A percentile compares a stretch with the other conserved stretches of the same genome.
phyloP scores from a whole-genome alignment of 2,888 invertebrate species.

The Furcula furcula region DNA sequence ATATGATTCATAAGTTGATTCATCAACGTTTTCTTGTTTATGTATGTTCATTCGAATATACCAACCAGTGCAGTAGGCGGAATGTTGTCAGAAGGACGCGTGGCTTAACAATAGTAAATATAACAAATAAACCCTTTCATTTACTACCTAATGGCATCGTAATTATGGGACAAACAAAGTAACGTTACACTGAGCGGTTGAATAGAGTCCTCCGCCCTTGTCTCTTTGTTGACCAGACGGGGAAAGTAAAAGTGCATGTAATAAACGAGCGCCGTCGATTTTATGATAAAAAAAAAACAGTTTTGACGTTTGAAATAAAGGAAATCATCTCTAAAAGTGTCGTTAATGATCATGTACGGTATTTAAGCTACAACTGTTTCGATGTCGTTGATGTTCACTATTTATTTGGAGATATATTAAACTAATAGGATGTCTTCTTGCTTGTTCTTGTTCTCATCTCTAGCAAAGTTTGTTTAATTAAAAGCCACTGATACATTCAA shows the following conservation, averaged over 20 bases:
- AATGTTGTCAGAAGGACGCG: constrained; percentile 39
- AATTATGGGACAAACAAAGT: constrained; percentile 56
- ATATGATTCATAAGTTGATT: constrained; percentile 1
- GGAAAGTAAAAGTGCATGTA: constrained; percentile 62
- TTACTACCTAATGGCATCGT: constrained; percentile 42
- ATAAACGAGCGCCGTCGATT: constrained; percentile 31
- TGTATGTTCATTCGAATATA: constrained; percentile 13
- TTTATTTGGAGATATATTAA: too few species aligned
- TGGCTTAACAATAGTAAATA: constrained; percentile 40
- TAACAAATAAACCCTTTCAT: constrained; percentile 43
- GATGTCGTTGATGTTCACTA: too few species aligned
- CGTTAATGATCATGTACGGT: too few species aligned
- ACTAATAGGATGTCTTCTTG: too few species aligned
- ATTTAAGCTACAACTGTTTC: too few species aligned
- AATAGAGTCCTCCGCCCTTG: constrained; percentile 41
- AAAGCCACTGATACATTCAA: too few species aligned
- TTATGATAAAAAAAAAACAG: constrained; percentile 40
- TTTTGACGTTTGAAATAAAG: constrained; percentile 25
- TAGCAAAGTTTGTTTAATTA: too few species aligned
- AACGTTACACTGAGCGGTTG: constrained; percentile 48
- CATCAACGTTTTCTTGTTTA: constrained; percentile 6
- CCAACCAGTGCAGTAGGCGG: constrained; percentile 28
- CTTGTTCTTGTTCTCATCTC: too few species aligned
- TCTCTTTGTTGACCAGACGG: constrained; percentile 38
- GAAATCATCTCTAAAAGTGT: constrained; percentile 22